These are phyloP conservation scores for Papilio aristodemus DNA, from an alignment of 1,140 invertebrate genomes.

Conservation along the genomic window DNA sequence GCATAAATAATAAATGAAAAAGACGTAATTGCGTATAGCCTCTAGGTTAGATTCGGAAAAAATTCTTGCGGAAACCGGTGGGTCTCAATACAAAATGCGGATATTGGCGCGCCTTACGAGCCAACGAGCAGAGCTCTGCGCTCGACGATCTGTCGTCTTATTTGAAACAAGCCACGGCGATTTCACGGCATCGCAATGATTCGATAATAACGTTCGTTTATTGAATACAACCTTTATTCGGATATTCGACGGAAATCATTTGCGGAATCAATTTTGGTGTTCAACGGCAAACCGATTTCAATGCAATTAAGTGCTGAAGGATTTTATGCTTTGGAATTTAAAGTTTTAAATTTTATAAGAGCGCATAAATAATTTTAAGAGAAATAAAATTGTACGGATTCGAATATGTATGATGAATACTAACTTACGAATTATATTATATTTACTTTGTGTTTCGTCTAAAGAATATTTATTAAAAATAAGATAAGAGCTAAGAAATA, in stretches of 20 bases:
- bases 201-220: constrained; percentile 17
- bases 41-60: neutral
- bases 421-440: too few species aligned
- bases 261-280: constrained; percentile 16
- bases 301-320: neutral
- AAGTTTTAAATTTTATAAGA: too few species aligned
- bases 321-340: neutral
- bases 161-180: constrained; percentile 42
- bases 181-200: constrained; percentile 34
- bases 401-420: too few species aligned
- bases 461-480: too few species aligned
- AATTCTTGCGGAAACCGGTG: constrained; percentile 9
- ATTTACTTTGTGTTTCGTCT: too few species aligned
- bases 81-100: constrained; percentile 36
- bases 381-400: too few species aligned
- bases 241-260: constrained; percentile 15
- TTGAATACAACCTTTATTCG: constrained; percentile 15
- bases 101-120: constrained; percentile 41
- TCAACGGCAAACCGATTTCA: constrained; percentile 1
- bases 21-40: constrained; percentile 9
- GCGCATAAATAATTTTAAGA: too few species aligned
- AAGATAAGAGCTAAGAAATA: too few species aligned
- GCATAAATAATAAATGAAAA: neutral
- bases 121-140: constrained; percentile 47
- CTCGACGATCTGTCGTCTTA: constrained; percentile 42